phyloP scores from a whole-genome alignment of 2,888 invertebrate genomes.

The Allolobophora icterica region DNA sequence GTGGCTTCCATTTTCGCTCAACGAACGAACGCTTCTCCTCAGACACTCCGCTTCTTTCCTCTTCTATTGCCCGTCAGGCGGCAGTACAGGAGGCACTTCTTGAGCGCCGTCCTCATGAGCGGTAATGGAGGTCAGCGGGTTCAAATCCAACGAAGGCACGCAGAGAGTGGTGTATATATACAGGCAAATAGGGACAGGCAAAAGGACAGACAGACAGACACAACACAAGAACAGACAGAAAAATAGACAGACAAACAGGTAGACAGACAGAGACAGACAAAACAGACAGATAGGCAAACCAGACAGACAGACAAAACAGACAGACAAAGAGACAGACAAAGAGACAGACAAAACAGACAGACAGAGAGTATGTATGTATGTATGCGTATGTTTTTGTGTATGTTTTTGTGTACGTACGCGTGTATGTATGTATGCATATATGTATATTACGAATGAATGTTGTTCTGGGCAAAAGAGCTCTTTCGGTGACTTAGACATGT shows the following conservation, averaged over 20 bases:
- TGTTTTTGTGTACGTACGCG: background rate
- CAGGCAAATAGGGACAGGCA: background rate
- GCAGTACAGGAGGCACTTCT: background rate
- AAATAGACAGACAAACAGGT: too few species aligned
- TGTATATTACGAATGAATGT: background rate
- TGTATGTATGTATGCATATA: background rate
- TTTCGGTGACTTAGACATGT: too few species aligned
- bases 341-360: background rate
- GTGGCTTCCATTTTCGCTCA: background rate
- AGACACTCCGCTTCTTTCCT: background rate
- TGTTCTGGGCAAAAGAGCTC: background rate
- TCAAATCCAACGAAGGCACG: background rate
- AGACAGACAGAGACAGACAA: too few species aligned
- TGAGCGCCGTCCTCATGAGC: background rate
- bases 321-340: background rate
- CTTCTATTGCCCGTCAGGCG: background rate
- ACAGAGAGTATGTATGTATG: constrained; percentile 29
- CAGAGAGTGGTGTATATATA: background rate
- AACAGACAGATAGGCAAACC: background rate
- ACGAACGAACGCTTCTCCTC: background rate
- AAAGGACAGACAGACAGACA: background rate
- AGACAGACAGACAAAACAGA: accelerated
- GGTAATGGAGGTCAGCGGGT: background rate
- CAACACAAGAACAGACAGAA: background rate
- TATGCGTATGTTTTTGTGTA: background rate